Evolutionary conservation across 2,888 invertebrate genomes (phyloP).

Genomic region (Epirrhoe alternata): DNA sequence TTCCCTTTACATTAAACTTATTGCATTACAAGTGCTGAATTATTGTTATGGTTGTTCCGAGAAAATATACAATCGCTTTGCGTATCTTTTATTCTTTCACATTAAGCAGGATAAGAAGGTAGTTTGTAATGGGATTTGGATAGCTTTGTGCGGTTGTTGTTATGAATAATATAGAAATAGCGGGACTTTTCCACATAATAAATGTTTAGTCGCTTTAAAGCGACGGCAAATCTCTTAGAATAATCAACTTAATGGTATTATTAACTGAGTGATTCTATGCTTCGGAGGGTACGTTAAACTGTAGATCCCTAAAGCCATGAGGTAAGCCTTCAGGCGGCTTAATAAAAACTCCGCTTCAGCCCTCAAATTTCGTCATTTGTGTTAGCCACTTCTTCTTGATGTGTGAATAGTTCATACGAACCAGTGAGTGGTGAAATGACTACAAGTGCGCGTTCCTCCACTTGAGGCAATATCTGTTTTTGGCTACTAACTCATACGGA

Average conservation of each 20-base stretch:
- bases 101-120: constrained; percentile 21
- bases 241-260: background rate
- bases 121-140: constrained; percentile 21
- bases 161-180: background rate
- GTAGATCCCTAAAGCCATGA: too few relatives aligned
- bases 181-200: background rate
- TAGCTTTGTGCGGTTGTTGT: background rate
- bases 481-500: too few relatives aligned
- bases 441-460: too few relatives aligned
- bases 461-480: too few relatives aligned
- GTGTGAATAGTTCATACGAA: too few relatives aligned
- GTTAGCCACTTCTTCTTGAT: too few relatives aligned
- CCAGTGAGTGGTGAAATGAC: too few relatives aligned
- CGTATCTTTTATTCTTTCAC: constrained; percentile 19
- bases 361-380: too few relatives aligned
- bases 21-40: constrained; percentile 17
- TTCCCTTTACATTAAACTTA: constrained; percentile 16
- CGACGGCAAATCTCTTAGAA: background rate
- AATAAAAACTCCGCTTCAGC: too few relatives aligned
- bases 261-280: too few relatives aligned
- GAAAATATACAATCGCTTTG: constrained; percentile 20
- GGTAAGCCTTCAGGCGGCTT: too few relatives aligned
- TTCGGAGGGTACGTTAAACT: too few relatives aligned
- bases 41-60: constrained; percentile 16
- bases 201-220: background rate